phyloP scores from a whole-genome alignment of 2,113 vertebrate genomes.

The Pollachius pollachius region DNA sequence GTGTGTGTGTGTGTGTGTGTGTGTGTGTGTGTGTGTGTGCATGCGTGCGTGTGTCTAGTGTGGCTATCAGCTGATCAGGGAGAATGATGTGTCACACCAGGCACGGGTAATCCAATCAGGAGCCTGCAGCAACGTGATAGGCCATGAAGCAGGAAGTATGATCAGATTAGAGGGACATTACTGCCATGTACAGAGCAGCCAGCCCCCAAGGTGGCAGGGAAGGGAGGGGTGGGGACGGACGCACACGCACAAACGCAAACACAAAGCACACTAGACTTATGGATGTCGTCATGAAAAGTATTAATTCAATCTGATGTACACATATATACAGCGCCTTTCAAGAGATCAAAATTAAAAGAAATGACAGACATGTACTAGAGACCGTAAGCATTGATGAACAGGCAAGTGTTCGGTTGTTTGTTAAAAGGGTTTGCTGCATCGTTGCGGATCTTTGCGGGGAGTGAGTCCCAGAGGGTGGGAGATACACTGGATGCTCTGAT shows the following conservation, averaged over 20 bases:
- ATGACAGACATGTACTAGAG: too few species aligned
- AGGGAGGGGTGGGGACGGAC: conserved; percentile 31
- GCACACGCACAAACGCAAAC: conserved; percentile 18
- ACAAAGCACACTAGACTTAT: conserved; percentile 12
- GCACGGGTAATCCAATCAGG: conserved; percentile 84
- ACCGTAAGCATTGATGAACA: too few species aligned
- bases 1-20: conserved; percentile 39
- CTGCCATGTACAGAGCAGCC: conserved; percentile 86
- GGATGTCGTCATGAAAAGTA: too few species aligned
- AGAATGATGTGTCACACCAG: conserved; percentile 71
- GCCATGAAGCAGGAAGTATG: conserved; percentile 92
- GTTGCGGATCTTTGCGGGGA: too few species aligned
- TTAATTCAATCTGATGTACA: not conserved
- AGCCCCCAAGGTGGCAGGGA: conserved; percentile 61
- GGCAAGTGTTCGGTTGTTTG: too few species aligned
- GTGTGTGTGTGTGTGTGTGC: conserved; percentile 49
- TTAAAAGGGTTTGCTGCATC: too few species aligned
- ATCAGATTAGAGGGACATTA: conserved; percentile 97
- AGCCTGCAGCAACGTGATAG: conserved; percentile 93
- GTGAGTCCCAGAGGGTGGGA: too few species aligned
- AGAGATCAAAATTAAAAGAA: too few species aligned
- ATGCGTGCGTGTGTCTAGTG: conserved; percentile 60
- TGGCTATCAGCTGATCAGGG: conserved; percentile 70
- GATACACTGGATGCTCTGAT: too few species aligned
- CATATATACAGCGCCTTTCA: not conserved